A percentile compares a stretch with the other conserved stretches of the same genome.
Evolutionary conservation across 1,140 invertebrate genomes (phyloP).

Genomic region (Campoletis sonorensis): DNA sequence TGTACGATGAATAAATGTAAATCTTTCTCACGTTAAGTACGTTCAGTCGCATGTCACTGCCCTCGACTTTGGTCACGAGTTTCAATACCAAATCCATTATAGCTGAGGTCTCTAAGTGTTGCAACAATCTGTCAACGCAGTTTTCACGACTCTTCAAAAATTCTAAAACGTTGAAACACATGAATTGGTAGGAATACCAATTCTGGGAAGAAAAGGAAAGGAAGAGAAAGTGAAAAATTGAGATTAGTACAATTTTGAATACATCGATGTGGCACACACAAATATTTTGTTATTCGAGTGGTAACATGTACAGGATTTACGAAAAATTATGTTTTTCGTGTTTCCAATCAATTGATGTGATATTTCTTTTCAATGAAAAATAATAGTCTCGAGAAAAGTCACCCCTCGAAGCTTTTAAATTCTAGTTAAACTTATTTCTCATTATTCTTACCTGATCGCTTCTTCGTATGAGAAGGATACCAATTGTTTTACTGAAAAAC

Average conservation of each 20-base stretch:
- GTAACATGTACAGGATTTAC: too few species aligned
- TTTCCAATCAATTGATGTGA: too few species aligned
- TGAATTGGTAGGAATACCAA: slow-evolving; percentile 94
- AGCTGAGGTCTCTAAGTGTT: slow-evolving; percentile 95
- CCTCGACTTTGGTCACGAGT: slow-evolving; percentile 91
- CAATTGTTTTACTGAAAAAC: slow-evolving; percentile 96
- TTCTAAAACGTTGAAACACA: slow-evolving; percentile 92
- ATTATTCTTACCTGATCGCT: slow-evolving; percentile 80
- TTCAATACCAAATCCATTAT: slow-evolving; percentile 96
- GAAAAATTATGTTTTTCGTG: too few species aligned
- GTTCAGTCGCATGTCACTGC: slow-evolving; percentile 85
- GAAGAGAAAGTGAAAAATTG: slow-evolving; percentile 30
- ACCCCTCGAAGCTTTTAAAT: neutral
- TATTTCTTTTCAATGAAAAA: too few species aligned
- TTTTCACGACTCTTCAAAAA: slow-evolving; percentile 91
- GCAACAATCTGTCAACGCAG: slow-evolving; percentile 90
- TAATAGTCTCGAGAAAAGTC: too few species aligned
- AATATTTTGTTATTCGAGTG: too few species aligned
- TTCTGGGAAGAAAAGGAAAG: slow-evolving; percentile 78
- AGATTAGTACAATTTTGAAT: slow-evolving; percentile 42
- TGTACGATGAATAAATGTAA: slow-evolving; percentile 37
- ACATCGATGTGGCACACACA: slow-evolving; percentile 51
- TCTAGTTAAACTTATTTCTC: neutral
- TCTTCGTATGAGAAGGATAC: slow-evolving; percentile 89
- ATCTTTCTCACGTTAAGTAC: slow-evolving; percentile 86